phyloP scores from a whole-genome alignment of 2,113 vertebrate genomes.

The Ariopsis seemanni region DNA sequence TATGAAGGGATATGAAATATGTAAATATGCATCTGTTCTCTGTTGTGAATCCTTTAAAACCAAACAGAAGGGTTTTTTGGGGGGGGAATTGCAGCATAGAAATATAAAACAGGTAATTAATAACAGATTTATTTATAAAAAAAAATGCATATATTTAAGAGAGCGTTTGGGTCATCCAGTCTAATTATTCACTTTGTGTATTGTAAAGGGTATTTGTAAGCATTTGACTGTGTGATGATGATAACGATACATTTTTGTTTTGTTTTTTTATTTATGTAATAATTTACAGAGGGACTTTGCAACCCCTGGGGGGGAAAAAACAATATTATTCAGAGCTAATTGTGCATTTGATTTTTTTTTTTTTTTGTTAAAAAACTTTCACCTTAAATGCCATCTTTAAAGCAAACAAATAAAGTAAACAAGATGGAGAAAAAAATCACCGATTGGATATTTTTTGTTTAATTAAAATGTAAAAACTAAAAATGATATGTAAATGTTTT shows the following conservation, averaged over 20 bases:
- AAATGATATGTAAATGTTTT: neutral
- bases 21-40: conserved; percentile 64
- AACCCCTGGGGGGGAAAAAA: conserved; percentile 38
- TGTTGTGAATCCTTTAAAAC: conserved; percentile 44
- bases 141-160: conserved; percentile 30
- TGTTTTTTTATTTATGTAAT: conserved; percentile 64
- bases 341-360: conserved; percentile 51
- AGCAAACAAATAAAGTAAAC: conserved; percentile 66
- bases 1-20: conserved; percentile 49
- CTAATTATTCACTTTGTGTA: conserved; percentile 64
- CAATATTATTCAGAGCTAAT: conserved; percentile 56
- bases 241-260: conserved; percentile 55
- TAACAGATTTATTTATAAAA: conserved; percentile 56
- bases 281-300: conserved; percentile 61
- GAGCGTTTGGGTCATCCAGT: conserved; percentile 51
- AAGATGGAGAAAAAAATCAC: conserved; percentile 16
- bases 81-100: conserved; percentile 30
- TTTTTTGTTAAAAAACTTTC: conserved; percentile 58
- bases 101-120: conserved; percentile 51
- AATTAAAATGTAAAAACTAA: neutral
- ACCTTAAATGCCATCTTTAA: conserved; percentile 57
- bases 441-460: neutral
- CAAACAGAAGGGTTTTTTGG: conserved; percentile 29
- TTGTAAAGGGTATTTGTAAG: conserved; percentile 67
- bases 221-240: conserved; percentile 65